Base-by-base conservation (phyloP, 2,888 invertebrate genomes). In the Galeruca laticollis region DNA sequence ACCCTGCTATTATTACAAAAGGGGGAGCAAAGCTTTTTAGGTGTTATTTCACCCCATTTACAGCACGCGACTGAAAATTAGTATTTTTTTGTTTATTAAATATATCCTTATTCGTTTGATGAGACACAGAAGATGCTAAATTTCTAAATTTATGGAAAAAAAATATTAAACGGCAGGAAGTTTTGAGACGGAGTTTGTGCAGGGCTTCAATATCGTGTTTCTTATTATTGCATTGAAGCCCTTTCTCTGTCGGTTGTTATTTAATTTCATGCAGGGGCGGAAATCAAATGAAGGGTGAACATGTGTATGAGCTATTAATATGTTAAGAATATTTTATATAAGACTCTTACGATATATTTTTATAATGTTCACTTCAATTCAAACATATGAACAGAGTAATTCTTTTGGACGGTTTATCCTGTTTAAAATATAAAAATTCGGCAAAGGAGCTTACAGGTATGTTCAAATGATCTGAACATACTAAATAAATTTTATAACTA, bases 181-280 rank as follows among this genome's bases (percentile, higher is more conserved):
- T 73, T 26, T 70, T 47, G 31, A 72, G 70, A 76, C 72, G 72
- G 74, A 72, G 60, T 43, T 40, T 54, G 60, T 68, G 49, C 37
- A 73, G 72, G 81, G 81, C 77, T 81, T 81, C 80, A 72, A 64
- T 76, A 81, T 81, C 81, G 76, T 75, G 75, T 79, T 80, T 79
- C 81, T 78, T 61, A 62, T 78, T 78, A 80, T 79, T 77, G 79
- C 64, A 72, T 63, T 51, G 72, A 82, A 81, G 80, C 81, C 81
- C 76, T 82, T 79, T 76, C 72, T 69, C 60, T 57, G 70, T 68
- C 63, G 33, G 73, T 47, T 73, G 77, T 81, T 79, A 80, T 81
- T 77, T 75, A 78, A 77, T 80, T 79, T 79, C 78, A 79, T 78
- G 76, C 74, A 74, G 75, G 76, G 75, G 59, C 76, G 78, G 77